Conservation (phyloP, 2,888 invertebrate genomes). For the Agriotes lineatus region DNA sequence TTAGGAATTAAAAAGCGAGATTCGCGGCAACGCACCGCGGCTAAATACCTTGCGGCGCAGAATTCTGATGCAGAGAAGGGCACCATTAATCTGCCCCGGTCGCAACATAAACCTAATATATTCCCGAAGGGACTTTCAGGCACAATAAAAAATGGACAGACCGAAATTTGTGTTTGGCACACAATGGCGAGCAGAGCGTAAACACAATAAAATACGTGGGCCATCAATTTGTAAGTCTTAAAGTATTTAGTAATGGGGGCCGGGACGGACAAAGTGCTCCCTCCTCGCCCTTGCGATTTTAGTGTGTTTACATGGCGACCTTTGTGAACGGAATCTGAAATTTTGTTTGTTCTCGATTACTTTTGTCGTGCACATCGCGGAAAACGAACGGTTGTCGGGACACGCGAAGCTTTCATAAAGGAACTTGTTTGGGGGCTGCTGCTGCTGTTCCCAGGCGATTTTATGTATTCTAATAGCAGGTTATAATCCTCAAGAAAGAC, state of each 20-base stretch:
- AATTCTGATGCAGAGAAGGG: conserved; percentile 10
- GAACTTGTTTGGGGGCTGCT: too few relatives aligned
- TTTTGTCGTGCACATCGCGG: background rate
- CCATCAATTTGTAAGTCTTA: conserved; percentile 39
- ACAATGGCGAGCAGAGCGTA: conserved; percentile 30
- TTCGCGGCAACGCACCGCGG: background rate
- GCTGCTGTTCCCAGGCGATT: too few relatives aligned
- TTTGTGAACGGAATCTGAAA: conserved; percentile 9
- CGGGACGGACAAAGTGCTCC: background rate
- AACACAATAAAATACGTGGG: conserved; percentile 39
- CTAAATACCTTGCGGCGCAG: background rate
- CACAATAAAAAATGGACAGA: conserved; percentile 36
- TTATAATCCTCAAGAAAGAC: too few relatives aligned
- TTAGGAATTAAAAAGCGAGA: conserved; percentile 13
- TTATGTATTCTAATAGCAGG: too few relatives aligned
- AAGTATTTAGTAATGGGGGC: conserved; percentile 33
- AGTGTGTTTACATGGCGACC: conserved; percentile 8
- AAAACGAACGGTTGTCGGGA: too few relatives aligned
- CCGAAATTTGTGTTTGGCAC: conserved; percentile 29
- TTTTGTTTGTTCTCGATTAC: conserved; percentile 13
- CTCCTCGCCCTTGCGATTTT: conserved; percentile 7
- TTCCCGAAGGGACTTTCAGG: conserved; percentile 17
- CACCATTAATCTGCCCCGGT: conserved; percentile 24
- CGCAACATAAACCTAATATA: conserved; percentile 18
- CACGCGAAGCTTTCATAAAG: too few relatives aligned